Conservation (phyloP, 2,888 invertebrate species). For the Didymodactylos carnosus region DNA sequence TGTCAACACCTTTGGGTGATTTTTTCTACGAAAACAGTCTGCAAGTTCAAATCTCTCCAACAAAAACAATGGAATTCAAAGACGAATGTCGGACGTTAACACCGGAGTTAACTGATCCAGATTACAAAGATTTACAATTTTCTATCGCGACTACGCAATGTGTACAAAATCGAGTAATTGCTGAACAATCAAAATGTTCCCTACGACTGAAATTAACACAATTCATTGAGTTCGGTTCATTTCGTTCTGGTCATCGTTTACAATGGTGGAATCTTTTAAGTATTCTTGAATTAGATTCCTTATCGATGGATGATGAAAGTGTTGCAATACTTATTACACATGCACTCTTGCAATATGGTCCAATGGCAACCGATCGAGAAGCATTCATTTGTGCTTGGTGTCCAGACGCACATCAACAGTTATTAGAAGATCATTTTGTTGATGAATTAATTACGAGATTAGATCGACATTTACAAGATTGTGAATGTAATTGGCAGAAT, state of each 20-base stretch:
- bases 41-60: not conserved
- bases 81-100: not conserved
- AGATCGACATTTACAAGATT: constrained; percentile 45
- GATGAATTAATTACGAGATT: constrained; percentile 32
- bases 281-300: not conserved
- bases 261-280: not conserved
- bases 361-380: not conserved
- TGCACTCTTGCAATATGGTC: not conserved
- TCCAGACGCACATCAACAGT: not conserved
- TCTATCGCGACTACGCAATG: not conserved
- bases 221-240: not conserved
- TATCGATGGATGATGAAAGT: not conserved
- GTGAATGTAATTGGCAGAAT: not conserved
- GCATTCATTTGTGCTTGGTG: not conserved
- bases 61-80: not conserved
- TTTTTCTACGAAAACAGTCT: not conserved
- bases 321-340: not conserved
- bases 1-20: not conserved
- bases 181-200: not conserved
- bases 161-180: not conserved
- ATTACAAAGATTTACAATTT: not conserved
- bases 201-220: not conserved
- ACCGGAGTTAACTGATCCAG: not conserved
- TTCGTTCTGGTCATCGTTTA: not conserved
- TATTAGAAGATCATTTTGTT: not conserved